phyloP scores from a whole-genome alignment of 2,113 vertebrate species.

The Amphiprion percula region DNA sequence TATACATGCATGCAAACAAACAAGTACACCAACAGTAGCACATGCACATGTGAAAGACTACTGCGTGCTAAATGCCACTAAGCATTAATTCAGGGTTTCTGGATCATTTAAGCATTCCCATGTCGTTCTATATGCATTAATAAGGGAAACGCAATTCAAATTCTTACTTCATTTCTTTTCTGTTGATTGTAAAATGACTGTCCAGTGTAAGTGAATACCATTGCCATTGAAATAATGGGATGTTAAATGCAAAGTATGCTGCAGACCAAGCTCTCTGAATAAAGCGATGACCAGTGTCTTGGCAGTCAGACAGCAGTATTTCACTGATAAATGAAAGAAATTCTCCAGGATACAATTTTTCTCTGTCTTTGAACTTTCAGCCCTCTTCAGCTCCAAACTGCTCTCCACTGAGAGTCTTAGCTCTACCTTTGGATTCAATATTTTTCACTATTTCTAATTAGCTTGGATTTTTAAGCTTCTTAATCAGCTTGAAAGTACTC shows the following conservation, averaged over 20 bases:
- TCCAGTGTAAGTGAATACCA: slow-evolving; percentile 1
- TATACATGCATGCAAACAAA: slow-evolving; percentile 1
- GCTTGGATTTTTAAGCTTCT: slow-evolving; percentile 59
- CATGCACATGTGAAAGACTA: not conserved
- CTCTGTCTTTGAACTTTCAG: not conserved
- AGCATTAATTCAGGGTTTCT: not conserved
- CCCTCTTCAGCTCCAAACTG: not conserved
- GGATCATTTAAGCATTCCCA: slow-evolving; percentile 5
- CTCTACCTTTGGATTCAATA: slow-evolving; percentile 33
- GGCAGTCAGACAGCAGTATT: not conserved
- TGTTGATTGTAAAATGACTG: slow-evolving; percentile 24
- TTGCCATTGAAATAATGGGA: not conserved
- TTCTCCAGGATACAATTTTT: not conserved
- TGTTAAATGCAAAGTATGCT: slow-evolving; percentile 26
- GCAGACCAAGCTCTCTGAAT: not conserved
- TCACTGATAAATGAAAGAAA: too few species aligned
- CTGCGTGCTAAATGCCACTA: slow-evolving; percentile 2
- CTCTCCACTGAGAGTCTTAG: slow-evolving; percentile 28
- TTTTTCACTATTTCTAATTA: slow-evolving; percentile 60
- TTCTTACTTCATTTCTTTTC: slow-evolving; percentile 13
- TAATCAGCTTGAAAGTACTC: slow-evolving; percentile 53
- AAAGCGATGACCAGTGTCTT: not conserved
- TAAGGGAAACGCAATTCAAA: not conserved
- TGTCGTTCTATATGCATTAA: slow-evolving; percentile 16
- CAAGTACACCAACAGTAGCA: not conserved